Evolutionary conservation across 2,888 invertebrate genomes (phyloP), one percentile per base, ranked within the genome.

Genomic region (Sipha maydis): DNA sequence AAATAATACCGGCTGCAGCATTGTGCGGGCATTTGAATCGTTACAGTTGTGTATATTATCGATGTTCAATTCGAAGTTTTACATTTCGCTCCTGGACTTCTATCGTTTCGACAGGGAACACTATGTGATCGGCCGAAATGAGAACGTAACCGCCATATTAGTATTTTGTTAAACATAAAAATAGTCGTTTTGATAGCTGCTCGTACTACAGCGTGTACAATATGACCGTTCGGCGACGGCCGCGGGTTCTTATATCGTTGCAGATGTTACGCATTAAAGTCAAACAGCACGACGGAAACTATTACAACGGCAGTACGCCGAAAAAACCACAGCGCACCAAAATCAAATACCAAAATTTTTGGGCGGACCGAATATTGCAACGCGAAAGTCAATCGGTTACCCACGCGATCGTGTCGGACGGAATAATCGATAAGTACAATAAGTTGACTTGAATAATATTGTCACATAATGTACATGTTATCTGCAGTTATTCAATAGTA

Each of bases 181-280:
- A 21, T 19, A 54, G 25, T 28, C 48, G 48, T 14, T 48, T 48
- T 9, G 21, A 28, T 41, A 71, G 9, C 31, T 25, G 71, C n/a
- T n/a, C 38, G 41, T 69, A 0, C 3, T 28, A 41, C 19, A 5
- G 28, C 1, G 14, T 48, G 25, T 28, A 31, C 3, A 82, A 41
- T 21, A 41, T 41, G 28, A 67, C 28, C 9, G 71, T 3, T 25
- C 67, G 67, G 67, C 61, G 61, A 14, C 14, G 17, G 38, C 8
- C n/a, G 41, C 41, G 28, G 38, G 80, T 41, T 31, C 5, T 48
- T 4, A 0, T 38, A 17, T 34, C 21, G 38, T 79, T 48, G 56
- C 54, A 85, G 85, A 48, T 85, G 71, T 79, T 79, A 19, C 71
- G 85, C 5, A 14, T 79, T 1, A 71, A 73, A 85, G 34, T 84